phyloP scores from a whole-genome alignment of 2,888 invertebrate genomes.

The Alloplasta piceator region DNA sequence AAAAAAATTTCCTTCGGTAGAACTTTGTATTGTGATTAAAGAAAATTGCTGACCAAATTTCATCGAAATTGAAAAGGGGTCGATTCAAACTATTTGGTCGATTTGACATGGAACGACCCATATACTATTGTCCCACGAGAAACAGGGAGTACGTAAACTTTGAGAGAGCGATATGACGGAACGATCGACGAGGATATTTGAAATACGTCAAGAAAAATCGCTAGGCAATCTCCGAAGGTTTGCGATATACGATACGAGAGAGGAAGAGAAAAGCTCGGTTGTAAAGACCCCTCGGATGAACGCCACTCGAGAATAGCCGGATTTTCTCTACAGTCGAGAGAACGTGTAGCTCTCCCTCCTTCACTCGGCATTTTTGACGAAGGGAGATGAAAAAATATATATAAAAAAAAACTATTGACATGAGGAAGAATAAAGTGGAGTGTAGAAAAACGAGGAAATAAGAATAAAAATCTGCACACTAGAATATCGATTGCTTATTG shows the following conservation, averaged over 20 bases:
- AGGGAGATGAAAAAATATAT: neutral
- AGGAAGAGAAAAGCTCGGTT: slow-evolving; percentile 5
- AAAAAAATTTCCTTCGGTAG: too few relatives aligned
- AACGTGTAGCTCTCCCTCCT: neutral
- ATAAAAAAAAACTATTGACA: neutral
- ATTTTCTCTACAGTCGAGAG: slow-evolving; percentile 48
- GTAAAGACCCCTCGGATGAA: slow-evolving; percentile 25
- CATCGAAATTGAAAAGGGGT: too few relatives aligned
- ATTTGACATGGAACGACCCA: too few relatives aligned
- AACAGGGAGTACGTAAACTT: neutral
- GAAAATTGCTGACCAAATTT: too few relatives aligned
- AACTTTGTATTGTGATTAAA: too few relatives aligned
- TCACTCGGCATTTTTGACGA: slow-evolving; percentile 44
- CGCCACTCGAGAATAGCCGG: slow-evolving; percentile 52
- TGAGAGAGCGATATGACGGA: slow-evolving; percentile 18
- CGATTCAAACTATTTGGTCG: too few relatives aligned
- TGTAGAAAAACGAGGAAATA: slow-evolving; percentile 32
- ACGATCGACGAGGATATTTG: slow-evolving; percentile 35
- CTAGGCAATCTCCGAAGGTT: slow-evolving; percentile 26
- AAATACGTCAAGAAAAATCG: slow-evolving; percentile 41
- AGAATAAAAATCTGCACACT: too few relatives aligned
- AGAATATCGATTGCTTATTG: too few relatives aligned
- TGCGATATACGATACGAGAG: slow-evolving; percentile 28
- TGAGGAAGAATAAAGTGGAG: slow-evolving; percentile 20
- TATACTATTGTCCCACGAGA: too few relatives aligned